phyloP scores from a whole-genome alignment of 2,888 invertebrate species.

The Morpho achilles region DNA sequence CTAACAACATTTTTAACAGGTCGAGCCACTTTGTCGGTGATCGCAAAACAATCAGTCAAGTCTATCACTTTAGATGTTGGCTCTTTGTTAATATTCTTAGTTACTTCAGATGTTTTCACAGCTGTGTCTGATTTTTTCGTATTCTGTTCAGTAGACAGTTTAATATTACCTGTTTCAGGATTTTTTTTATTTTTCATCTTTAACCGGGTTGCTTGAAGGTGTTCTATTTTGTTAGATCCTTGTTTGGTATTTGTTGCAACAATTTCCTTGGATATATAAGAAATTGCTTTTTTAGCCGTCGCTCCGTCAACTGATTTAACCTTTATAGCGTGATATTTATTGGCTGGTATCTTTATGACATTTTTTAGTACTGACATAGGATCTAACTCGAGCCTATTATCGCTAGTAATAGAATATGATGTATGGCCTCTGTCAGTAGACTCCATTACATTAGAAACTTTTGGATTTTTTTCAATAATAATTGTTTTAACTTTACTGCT shows the following conservation, averaged over 20 bases:
- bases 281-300: too few species aligned
- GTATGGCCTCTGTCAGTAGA: not conserved
- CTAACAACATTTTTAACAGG: constrained; percentile 1
- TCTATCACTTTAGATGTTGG: constrained; percentile 12
- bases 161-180: not conserved
- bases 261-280: too few species aligned
- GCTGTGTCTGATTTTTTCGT: not conserved
- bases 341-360: constrained; percentile 57
- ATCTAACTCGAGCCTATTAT: constrained; percentile 25
- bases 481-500: not conserved
- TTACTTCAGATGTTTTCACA: not conserved
- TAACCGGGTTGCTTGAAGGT: too few species aligned
- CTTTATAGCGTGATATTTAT: constrained; percentile 11
- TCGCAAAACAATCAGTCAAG: constrained; percentile 8
- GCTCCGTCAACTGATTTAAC: too few species aligned
- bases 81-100: not conserved
- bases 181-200: too few species aligned
- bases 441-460: not conserved
- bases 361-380: constrained; percentile 52
- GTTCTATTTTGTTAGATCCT: too few species aligned
- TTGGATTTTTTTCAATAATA: not conserved
- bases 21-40: not conserved
- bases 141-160: not conserved
- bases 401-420: not conserved
- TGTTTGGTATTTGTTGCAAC: too few species aligned